A percentile compares a stretch with the other conserved stretches of the same genome.
phyloP scores from a whole-genome alignment of 2,113 vertebrate species.

The Siniperca knerii region DNA sequence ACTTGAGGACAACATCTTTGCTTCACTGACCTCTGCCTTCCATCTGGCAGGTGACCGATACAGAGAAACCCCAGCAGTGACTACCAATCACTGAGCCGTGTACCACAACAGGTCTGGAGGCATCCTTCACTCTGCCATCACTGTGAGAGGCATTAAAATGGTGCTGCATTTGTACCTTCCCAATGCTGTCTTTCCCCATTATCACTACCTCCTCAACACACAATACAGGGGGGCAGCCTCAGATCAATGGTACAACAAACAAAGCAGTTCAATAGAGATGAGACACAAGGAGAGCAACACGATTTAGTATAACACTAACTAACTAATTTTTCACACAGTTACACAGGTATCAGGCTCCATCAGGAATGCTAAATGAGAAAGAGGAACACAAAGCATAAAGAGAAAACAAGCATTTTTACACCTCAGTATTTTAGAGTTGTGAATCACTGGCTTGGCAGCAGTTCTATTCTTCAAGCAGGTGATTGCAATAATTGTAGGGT shows the following conservation, averaged over 20 bases:
- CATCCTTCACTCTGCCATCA: slow-evolving; percentile 1
- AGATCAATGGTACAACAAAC: neutral
- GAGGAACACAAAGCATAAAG: neutral
- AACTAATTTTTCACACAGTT: slow-evolving; percentile 16
- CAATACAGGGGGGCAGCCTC: slow-evolving; percentile 8
- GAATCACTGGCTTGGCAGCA: neutral
- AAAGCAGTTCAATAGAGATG: slow-evolving; percentile 37
- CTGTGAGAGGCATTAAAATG: slow-evolving; percentile 21
- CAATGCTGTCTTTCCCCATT: neutral
- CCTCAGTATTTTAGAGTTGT: neutral
- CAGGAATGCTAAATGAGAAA: slow-evolving; percentile 6
- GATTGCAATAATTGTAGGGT: neutral
- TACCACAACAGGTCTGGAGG: neutral
- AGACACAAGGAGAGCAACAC: slow-evolving; percentile 3
- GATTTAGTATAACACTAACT: neutral
- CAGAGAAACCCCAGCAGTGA: neutral
- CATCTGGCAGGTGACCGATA: neutral
- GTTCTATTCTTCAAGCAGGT: neutral
- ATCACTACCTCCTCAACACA: slow-evolving; percentile 4
- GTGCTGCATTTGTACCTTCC: neutral
- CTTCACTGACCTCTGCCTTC: neutral
- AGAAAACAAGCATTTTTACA: neutral
- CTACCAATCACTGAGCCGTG: slow-evolving; percentile 1
- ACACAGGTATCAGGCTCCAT: neutral
- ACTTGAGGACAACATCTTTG: neutral